Conservation (phyloP, 2,797 vertebrate species). For the Xerus rutilus region DNA sequence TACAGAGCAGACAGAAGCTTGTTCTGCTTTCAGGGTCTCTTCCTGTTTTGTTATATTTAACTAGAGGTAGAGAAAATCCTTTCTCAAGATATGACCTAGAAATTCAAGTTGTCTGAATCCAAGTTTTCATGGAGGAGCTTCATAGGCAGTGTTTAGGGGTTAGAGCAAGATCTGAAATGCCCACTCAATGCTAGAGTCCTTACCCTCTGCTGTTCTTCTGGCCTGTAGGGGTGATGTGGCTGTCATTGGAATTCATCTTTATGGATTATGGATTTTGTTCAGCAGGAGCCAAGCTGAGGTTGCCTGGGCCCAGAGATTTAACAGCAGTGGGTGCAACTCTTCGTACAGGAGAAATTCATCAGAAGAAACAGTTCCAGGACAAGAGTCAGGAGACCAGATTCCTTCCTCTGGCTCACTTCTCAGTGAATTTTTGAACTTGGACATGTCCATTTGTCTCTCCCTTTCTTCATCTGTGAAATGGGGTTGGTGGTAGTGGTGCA, state of each 20-base stretch:
- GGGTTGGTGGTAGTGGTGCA: background rate
- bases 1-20: background rate
- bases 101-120: background rate
- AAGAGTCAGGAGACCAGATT: background rate
- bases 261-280: background rate
- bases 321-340: background rate
- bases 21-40: background rate
- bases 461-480: background rate
- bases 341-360: background rate
- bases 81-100: background rate
- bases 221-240: background rate
- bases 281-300: background rate
- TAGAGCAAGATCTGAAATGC: background rate
- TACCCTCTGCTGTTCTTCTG: background rate
- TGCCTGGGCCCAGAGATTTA: background rate
- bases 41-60: background rate
- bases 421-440: background rate
- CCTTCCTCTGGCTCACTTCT: background rate
- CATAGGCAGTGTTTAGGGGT: background rate
- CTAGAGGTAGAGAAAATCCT: constrained; percentile 19
- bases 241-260: background rate
- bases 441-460: background rate
- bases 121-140: background rate
- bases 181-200: background rate
- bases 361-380: background rate